Evolutionary conservation across 1,140 invertebrate genomes (phyloP), one percentile per base, ranked within the genome.

Genomic region (Rhyzopertha dominica): DNA sequence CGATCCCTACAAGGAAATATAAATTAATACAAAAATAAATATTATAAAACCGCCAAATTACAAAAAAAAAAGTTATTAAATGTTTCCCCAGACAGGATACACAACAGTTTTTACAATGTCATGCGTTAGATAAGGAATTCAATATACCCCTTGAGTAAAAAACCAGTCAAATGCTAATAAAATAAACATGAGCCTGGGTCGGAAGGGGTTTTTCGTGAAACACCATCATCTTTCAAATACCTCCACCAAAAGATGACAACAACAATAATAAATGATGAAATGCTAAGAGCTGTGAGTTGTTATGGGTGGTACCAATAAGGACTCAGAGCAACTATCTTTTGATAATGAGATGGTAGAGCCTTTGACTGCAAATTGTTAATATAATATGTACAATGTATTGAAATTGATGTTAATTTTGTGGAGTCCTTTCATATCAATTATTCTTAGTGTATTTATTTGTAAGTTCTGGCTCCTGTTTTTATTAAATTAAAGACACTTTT

Each of bases 81-180:
- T 61, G 59, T 61, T 48, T 58, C 63, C 52, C 48, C 51, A 57
- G 54, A 63, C 61, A 63, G 63, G 61, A 60, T 62, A 58, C 58
- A 55, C 54, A 55, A 42, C 31, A 37, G 41, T 47, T 28, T 28
- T 24, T 30, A 39, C 5, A 29, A 47, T 46, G 31, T 41, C 18
- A n/a, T 39, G 50, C 53, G 57, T 63, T 59, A 53, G 55, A 50
- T 49, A 54, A 47, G 47, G 54, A 49, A 25, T 39, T 51, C 51
- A 24, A 18, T 62, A 43, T 63, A 25, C 53, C 59, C 61, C 48
- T 23, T 28, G 40, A 45, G 31, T 31, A 45, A 16, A 52, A 42
- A 43, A 51, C 37, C 29, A 36, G 19, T 51, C 45, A 54, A 25
- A 39, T 38, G 52, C 23, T 39, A 48, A 38, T 42, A 49, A 34